Base-by-base conservation (phyloP, 2,113 vertebrate species). In the Cynopterus brachyotis region DNA sequence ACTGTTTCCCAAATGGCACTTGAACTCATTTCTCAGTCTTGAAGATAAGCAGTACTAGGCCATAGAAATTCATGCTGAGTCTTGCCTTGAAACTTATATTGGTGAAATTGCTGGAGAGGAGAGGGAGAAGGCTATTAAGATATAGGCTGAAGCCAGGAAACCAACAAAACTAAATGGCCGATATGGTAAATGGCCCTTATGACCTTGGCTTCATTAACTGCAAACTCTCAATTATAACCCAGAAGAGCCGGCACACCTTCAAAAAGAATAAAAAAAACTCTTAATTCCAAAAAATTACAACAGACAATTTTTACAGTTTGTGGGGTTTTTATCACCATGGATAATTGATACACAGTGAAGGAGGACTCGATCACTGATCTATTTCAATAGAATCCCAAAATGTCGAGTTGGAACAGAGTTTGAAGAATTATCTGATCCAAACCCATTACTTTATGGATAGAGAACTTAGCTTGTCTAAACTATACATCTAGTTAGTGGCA, bases 141-240 rank as follows among this genome's bases (percentile, higher is more conserved):
- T 80, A 89, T 64, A 73, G 59, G 50, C 12, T 78, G 45, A 19
- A 67, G 26, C 10, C 62, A 87, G 55, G 55, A 95, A 86, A 86
- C 55, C 73, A 82, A 89, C 50, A 67, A 83, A 95, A 86, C 11
- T 81, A 89, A 88, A 75, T 59, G 60, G 35, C 32, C 64, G n/a
- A 22, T 83, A 50, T 66, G 80, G 81, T 82, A 87, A 95, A 83
- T 53, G 62, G 30, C 42, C 30, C 62, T 81, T 81, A 45, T 78
- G n/a, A 82, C 79, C 75, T 87, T 93, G 57, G 45, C 45, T n/a
- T 97, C 69, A 72, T 96, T 95, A 97, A 85, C 32, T 57, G n/a
- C 59, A 81, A 62, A 81, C 42, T 96, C 42, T 94, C 26, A 72
- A 87, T 72, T 87, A 69, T 95, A 72, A 86, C 15, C 37, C 40